Evolutionary conservation across 2,113 vertebrate genomes (phyloP).

Genomic region (Diphyllodes magnificus): DNA sequence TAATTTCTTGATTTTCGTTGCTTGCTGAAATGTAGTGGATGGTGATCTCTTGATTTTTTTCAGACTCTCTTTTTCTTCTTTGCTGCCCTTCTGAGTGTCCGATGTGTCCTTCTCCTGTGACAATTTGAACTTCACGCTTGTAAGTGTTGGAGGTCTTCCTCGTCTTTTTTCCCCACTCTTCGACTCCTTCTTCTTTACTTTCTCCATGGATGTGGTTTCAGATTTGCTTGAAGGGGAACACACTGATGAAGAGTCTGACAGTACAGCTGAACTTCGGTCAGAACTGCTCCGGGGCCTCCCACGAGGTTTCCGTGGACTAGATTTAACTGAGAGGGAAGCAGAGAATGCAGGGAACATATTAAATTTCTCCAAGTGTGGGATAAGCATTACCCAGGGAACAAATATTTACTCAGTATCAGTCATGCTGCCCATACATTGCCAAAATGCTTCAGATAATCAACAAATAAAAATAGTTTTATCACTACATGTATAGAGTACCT

Average conservation of each 20-base stretch:
- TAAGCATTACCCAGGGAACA: neutral
- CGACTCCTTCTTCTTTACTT: conserved; percentile 80
- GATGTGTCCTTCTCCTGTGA: conserved; percentile 71
- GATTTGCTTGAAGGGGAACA: conserved; percentile 76
- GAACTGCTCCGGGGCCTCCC: conserved; percentile 78
- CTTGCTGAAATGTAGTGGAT: conserved; percentile 78
- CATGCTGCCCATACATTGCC: neutral
- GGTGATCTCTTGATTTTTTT: conserved; percentile 84
- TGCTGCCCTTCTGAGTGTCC: conserved; percentile 68
- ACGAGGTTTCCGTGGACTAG: conserved; percentile 77
- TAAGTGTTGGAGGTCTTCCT: conserved; percentile 89
- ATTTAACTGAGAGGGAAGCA: conserved; percentile 70
- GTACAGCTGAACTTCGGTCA: conserved; percentile 70
- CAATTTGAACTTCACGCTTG: conserved; percentile 79
- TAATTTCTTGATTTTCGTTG: conserved; percentile 89
- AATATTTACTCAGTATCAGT: neutral
- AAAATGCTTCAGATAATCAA: neutral
- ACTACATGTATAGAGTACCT: neutral
- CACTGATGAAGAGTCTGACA: conserved; percentile 70
- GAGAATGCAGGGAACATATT: conserved; percentile 54
- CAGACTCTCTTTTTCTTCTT: conserved; percentile 82
- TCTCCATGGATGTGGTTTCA: conserved; percentile 82
- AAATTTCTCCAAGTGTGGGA: neutral
- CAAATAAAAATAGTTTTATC: neutral
- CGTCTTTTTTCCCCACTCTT: conserved; percentile 86